Conservation (phyloP, 2,888 invertebrate genomes). For the Willowsia nigromaculata region DNA sequence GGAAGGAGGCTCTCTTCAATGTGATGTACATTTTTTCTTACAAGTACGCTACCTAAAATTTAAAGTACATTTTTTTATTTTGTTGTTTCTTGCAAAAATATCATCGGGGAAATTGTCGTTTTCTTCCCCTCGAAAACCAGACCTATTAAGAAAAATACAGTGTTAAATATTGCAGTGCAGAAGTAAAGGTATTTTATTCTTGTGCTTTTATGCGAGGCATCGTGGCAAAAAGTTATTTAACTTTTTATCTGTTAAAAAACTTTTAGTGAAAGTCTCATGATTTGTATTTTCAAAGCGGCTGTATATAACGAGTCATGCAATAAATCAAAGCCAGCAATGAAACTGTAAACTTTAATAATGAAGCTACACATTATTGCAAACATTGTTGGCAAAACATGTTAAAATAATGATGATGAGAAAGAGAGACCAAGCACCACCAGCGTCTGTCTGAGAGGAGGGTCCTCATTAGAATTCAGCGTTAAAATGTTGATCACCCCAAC, state of each 20-base stretch:
- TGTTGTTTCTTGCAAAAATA: too few relatives aligned
- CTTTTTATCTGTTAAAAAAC: background rate
- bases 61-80: background rate
- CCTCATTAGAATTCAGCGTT: constrained; percentile 13
- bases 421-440: background rate
- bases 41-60: background rate
- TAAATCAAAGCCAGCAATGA: background rate
- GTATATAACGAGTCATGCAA: background rate
- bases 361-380: background rate
- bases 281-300: background rate
- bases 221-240: too few relatives aligned
- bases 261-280: background rate
- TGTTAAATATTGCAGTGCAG: too few relatives aligned
- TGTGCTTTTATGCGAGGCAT: too few relatives aligned
- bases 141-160: constrained; percentile 9
- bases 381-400: background rate
- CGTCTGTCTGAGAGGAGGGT: background rate
- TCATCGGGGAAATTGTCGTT: background rate
- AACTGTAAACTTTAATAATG: background rate
- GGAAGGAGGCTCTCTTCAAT: background rate
- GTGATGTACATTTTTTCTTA: too few relatives aligned
- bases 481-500: background rate
- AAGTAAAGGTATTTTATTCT: too few relatives aligned
- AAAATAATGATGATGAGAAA: background rate
- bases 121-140: background rate